Conservation (phyloP, 1,140 invertebrate species). For the Battus philenor region DNA sequence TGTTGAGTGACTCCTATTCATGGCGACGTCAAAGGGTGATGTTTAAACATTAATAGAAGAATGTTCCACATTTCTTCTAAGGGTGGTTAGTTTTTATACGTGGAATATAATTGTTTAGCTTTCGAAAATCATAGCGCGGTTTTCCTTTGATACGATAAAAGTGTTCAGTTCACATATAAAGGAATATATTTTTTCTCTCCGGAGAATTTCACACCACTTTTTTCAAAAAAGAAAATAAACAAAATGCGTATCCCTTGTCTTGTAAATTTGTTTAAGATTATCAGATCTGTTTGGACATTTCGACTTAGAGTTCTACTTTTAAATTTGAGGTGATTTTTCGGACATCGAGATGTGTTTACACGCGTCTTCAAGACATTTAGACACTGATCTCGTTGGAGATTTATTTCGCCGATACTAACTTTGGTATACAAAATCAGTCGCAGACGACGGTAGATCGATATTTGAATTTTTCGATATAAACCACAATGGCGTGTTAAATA, state of each 20-base stretch:
- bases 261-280: slow-evolving; percentile 38
- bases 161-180: too few relatives aligned
- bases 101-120: slow-evolving; percentile 9
- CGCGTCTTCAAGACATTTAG: slow-evolving; percentile 27
- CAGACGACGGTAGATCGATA: slow-evolving; percentile 32
- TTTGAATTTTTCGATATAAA: slow-evolving; percentile 27
- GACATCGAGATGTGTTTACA: slow-evolving; percentile 43
- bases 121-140: slow-evolving; percentile 15
- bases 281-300: slow-evolving; percentile 42
- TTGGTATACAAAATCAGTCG: slow-evolving; percentile 37
- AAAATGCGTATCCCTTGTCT: slow-evolving; percentile 58
- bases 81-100: slow-evolving; percentile 31
- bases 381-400: slow-evolving; percentile 52
- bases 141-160: too few relatives aligned
- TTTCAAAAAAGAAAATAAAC: slow-evolving; percentile 31
- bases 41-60: slow-evolving; percentile 65
- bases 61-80: slow-evolving; percentile 56
- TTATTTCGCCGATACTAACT: slow-evolving; percentile 36
- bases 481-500: slow-evolving; percentile 1
- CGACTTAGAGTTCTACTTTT: slow-evolving; percentile 32
- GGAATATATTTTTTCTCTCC: too few relatives aligned
- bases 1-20: slow-evolving; percentile 72
- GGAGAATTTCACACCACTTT: slow-evolving; percentile 38
- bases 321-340: slow-evolving; percentile 28
- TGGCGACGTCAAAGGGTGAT: slow-evolving; percentile 63